Evolutionary conservation across 2,113 vertebrate genomes (phyloP).

Genomic region (Lepus europaeus): DNA sequence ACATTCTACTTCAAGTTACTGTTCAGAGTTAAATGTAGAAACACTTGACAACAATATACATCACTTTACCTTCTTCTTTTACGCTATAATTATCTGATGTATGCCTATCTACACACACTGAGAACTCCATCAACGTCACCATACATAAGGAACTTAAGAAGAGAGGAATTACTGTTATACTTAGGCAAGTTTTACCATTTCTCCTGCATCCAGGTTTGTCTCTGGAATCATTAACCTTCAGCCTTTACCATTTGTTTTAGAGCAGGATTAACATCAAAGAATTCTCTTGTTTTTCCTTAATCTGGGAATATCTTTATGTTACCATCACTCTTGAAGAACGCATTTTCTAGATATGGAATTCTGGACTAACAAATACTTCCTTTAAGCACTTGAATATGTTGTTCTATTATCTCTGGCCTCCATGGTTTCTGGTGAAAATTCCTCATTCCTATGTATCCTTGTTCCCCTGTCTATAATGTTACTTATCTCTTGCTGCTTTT

Average conservation of each 20-base stretch:
- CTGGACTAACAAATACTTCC: background rate
- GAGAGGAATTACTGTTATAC: background rate
- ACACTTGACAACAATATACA: background rate
- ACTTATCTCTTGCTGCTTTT: background rate
- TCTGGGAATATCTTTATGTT: constrained; percentile 1
- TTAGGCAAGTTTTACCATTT: background rate
- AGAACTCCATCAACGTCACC: background rate
- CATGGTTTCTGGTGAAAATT: background rate
- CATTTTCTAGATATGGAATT: background rate
- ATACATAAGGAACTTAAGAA: background rate
- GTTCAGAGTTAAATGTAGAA: background rate
- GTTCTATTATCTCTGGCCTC: background rate
- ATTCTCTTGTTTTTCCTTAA: constrained; percentile 13
- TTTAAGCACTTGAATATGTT: background rate
- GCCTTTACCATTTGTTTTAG: background rate
- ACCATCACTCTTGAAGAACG: no score
- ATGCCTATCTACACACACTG: background rate
- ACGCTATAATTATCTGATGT: background rate
- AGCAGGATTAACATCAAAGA: background rate
- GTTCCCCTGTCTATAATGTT: background rate
- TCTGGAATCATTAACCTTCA: no score
- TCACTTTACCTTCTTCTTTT: background rate
- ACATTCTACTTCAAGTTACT: background rate
- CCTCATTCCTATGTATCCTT: no score
- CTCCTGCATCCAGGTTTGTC: background rate